Evolutionary conservation across 2,797 vertebrate genomes (phyloP), one percentile per base, ranked within the genome.

Genomic region (Danio choprae): DNA sequence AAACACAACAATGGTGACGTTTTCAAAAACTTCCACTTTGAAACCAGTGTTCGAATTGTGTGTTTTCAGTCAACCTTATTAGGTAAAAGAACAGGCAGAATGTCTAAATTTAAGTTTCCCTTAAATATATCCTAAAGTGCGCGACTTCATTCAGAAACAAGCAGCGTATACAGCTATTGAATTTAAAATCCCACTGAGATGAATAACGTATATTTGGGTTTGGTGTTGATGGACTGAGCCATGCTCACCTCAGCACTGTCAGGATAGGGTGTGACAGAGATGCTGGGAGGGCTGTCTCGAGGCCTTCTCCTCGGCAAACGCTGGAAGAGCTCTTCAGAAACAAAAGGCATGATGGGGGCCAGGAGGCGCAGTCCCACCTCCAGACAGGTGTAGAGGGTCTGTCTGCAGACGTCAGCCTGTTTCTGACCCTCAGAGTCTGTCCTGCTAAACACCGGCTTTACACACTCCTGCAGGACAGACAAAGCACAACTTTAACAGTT

Each of bases 261-360:
- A 0, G 96, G 96, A 86, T 96, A 98, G 4, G 94, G 80, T 1
- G 94, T 95, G 58, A 97, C 89, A 0, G 88, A 90, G 88, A 98
- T 92, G 86, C 96, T 97, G 9, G 94, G 91, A 43, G 93, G 83
- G 83, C 93, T 60, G 6, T 85, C 87, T 73, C 89, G 85, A 4
- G 91, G 84, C 0, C 15, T 87, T 81, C 96, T 90, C 0, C 94
- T 88, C 10, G 96, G 96, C 71, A 97, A 91, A 77, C 96, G 90
- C 91, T 97, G 96, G 89, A 93, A 97, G 8, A 98, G 94, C 73
- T 98, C 96, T 87, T 98, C 96, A 0, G 91, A 90, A 88, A 98
- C 94, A 0, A 96, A 98, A 13, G 96, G 96, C 96, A 98, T 98
- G 77, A 97, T 72, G 20, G 96, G 96, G 2, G 95, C 92, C 5